Evolutionary conservation across 2,797 vertebrate genomes (phyloP).

Genomic region (Myiotriccus ornatus): DNA sequence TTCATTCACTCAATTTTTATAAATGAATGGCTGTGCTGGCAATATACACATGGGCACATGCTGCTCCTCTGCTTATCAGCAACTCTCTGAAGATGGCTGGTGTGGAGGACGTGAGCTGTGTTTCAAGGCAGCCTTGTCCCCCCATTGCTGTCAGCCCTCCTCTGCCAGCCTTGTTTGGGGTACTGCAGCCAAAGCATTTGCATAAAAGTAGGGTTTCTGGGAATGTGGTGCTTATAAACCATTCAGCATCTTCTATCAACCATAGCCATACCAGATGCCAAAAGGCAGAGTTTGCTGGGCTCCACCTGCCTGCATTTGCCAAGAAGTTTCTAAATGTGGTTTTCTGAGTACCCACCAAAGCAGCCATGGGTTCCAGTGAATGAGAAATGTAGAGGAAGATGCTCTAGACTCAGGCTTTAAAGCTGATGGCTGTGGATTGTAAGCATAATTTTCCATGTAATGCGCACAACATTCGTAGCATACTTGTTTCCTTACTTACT

Average conservation of each 20-base stretch:
- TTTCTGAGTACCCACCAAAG: accelerated
- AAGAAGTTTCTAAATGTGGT: not conserved
- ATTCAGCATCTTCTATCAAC: not conserved
- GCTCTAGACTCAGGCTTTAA: not conserved
- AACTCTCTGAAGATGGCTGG: not conserved
- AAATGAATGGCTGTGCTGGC: not conserved
- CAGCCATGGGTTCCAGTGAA: not conserved
- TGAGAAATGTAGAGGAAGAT: not conserved
- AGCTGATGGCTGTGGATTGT: not conserved
- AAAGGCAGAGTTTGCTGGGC: not conserved
- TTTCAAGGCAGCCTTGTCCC: not conserved
- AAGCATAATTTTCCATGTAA: not conserved
- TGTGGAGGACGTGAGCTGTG: not conserved
- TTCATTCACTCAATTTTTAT: not conserved
- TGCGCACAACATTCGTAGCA: not conserved
- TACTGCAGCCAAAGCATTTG: not conserved
- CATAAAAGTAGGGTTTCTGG: not conserved
- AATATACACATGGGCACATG: accelerated
- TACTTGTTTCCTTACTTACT: not conserved
- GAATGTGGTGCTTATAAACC: not conserved
- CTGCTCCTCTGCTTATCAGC: not conserved
- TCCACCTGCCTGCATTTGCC: not conserved
- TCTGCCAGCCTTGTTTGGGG: not conserved
- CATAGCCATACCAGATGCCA: not conserved
- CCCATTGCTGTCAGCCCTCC: not conserved